Base-by-base conservation (phyloP, 64 coral and sea anemone genomes). In the Porites lutea region DNA sequence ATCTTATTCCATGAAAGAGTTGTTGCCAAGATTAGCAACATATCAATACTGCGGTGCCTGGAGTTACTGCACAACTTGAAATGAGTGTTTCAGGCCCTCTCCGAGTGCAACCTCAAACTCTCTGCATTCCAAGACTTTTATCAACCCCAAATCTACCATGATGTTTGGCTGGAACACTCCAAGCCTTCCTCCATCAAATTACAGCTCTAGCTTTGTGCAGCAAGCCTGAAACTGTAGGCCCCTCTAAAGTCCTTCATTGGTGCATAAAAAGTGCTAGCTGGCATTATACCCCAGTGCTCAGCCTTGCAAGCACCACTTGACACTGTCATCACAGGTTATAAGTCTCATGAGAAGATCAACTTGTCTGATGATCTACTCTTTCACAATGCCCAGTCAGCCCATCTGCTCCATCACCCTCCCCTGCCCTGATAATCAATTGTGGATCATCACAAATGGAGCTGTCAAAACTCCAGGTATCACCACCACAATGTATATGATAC, bases 401-500 rank as follows among this genome's bases (percentile, higher is more conserved):
- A 37, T 64, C 44, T 45, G 15, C 37, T 12, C 43, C 23, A 88
- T 88, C 48, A 88, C 71, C 19, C 51, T 76, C 13, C 86, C 27
- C 27, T 37, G 53, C 43, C 86, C 71, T 13, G 68, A 59, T 58
- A 53, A 88, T 52, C 86, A 88, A 47, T 55, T 88, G 6, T 88
- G 27, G 27, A 37, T 37, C 27, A 37, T 37, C 27, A 37, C 27
- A 37, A 37, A 37, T 37, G 27, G 27, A 72, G 51, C 86, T 19
- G 71, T 88, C n/a, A 59, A 45, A 27, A 19, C 6, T 12, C 86
- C 86, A 22, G 86, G 86, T n/a, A 55, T 88, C 57, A 72, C 65
- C 13, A 72, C 86, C 20, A 88, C 71, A 66, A 13, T 88, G 69
- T 88, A 88, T 10, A 50, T 88, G 8, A 88, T 72, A 5, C 3